Base-by-base conservation (phyloP, 2,113 vertebrate species). In the Antennarius striatus region DNA sequence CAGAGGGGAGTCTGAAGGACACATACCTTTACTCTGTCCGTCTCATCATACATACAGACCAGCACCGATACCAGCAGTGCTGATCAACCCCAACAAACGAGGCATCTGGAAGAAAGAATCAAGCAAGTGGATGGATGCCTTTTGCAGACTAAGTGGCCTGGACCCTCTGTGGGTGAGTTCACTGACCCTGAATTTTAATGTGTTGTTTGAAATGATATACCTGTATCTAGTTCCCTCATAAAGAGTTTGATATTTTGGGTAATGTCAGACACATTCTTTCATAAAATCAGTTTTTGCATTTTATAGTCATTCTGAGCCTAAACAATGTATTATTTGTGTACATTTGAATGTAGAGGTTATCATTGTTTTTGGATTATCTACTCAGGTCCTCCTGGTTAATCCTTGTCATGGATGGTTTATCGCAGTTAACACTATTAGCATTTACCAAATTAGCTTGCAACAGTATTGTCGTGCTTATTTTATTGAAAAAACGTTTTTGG, bases 81-180 rank as follows among this genome's bases (percentile, higher is more conserved):
- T 72, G 87, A 78, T 61, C 71, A 29, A 79, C 42, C 56, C 43
- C 28, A 73, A 64, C 59, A 68, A 84, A 73, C 66, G 76, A 68
- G 80, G 77, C 78, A 69, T 73, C 71, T 30, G 68, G 78, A 81
- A 78, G 75, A 78, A 90, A 87, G 88, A 72, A 91, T 82, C 81
- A 71, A 62, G 72, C 68, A 62, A 66, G 56, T 90, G 88, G 89
- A 94, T 94, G 93, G 93, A 94, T 87, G 89, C 86, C 85, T 91
- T 94, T 60, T 94, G 93, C 87, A 88, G 90, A 89, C 89, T 93
- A 45, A 93, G 91, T 77, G 93, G 93, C 79, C 90, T 94, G 88
- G 93, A 94, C 86, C 91, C 92, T 66, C 83, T 94, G 45, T 94
- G 93, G 93, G 93, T 94, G 83, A 93, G 93, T 92, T 80, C 53